phyloP scores from a whole-genome alignment of 2,888 invertebrate species.

The Chalcis sispes region DNA sequence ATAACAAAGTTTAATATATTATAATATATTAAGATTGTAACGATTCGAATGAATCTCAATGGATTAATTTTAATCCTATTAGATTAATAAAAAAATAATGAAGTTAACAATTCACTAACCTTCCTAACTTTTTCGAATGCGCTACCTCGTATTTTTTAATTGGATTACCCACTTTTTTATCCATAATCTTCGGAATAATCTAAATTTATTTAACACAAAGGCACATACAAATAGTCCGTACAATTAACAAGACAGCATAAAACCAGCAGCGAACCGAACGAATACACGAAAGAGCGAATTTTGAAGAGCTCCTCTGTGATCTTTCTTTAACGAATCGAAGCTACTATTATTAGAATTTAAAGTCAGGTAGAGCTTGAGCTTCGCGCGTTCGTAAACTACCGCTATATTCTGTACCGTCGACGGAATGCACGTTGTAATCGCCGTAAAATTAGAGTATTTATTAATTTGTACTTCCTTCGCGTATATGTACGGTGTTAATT shows the following conservation, averaged over 20 bases:
- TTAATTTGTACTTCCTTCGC: not conserved
- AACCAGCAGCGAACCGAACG: not conserved
- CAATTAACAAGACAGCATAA: not conserved
- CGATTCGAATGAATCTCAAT: too few relatives aligned
- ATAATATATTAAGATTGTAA: too few relatives aligned
- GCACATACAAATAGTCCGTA: not conserved
- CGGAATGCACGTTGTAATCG: not conserved
- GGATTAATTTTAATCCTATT: too few relatives aligned
- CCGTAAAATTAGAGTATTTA: not conserved
- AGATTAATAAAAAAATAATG: too few relatives aligned
- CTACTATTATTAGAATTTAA: conserved; percentile 24
- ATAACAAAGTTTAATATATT: too few relatives aligned
- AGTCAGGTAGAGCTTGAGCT: not conserved
- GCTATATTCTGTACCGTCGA: not conserved
- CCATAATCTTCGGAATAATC: conserved; percentile 12
- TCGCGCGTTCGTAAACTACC: not conserved
- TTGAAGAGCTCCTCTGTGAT: not conserved
- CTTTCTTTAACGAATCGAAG: conserved; percentile 4
- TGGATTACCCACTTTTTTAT: not conserved
- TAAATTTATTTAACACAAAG: too few relatives aligned
- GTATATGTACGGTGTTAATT: not conserved
- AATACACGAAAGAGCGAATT: not conserved
- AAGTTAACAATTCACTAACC: conserved; percentile 60
- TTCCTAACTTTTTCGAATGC: conserved; percentile 67
- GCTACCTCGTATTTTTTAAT: conserved; percentile 64